A percentile compares a stretch with the other conserved stretches of the same genome.
Conservation (phyloP, 2,113 vertebrate genomes). For the Poecilia latipinna region DNA sequence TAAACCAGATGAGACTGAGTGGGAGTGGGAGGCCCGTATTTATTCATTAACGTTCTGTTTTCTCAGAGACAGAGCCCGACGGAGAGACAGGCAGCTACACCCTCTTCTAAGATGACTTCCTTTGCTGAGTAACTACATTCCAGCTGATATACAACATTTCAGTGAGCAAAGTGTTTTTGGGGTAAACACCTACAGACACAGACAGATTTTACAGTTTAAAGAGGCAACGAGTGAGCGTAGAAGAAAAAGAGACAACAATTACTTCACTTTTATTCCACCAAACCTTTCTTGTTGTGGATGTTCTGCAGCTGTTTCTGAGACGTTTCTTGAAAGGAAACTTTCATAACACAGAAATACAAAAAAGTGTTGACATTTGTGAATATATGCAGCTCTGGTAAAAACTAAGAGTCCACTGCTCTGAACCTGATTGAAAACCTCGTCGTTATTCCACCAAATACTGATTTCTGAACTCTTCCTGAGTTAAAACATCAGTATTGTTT, state of each 20-base stretch:
- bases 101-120: conserved; percentile 70
- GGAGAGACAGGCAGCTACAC: conserved; percentile 65
- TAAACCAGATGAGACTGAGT: conserved; percentile 57
- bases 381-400: too few species aligned
- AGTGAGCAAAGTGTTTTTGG: conserved; percentile 44
- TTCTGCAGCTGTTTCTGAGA: not conserved
- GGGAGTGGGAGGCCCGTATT: conserved; percentile 63
- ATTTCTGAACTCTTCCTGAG: too few species aligned
- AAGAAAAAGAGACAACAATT: conserved; percentile 28
- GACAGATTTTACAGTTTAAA: conserved; percentile 23
- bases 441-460: too few species aligned
- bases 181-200: conserved; percentile 49
- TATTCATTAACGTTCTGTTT: conserved; percentile 76
- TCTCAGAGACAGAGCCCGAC: conserved; percentile 58
- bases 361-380: too few species aligned
- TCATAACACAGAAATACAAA: not conserved
- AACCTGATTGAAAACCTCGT: too few species aligned
- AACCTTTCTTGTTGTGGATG: conserved; percentile 5
- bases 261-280: conserved; percentile 19
- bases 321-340: not conserved
- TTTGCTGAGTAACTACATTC: conserved; percentile 58
- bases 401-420: too few species aligned
- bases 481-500: too few species aligned
- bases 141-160: conserved; percentile 58
- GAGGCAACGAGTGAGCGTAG: not conserved